Base-by-base conservation (phyloP, 2,113 vertebrate genomes). In the Scalopus aquaticus region DNA sequence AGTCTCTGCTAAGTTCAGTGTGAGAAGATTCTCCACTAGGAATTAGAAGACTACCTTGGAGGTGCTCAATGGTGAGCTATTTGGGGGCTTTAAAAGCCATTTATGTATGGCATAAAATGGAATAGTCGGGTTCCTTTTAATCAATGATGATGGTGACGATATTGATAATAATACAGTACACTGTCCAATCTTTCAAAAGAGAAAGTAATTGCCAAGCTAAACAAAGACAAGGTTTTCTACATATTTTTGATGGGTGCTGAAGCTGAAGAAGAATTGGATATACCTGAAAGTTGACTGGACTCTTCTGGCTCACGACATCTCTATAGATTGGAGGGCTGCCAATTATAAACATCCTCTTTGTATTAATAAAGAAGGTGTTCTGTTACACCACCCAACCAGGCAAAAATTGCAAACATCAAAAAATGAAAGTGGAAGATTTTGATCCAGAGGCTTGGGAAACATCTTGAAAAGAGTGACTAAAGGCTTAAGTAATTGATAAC, bases 301-400 rank as follows among this genome's bases (percentile, higher is more conserved):
- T 30, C 28, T 58, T 85, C 24, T 28, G 30, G 1, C 4, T 44
- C 28, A 80, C 28, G 58, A 17, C 6, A n/a, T 46, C 67, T 78
- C 10, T 62, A 6, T 28, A 70, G 83, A 62, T 3, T 17, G 2
- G 11, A 88, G 35, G 69, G 32, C 28, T 58, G 39, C 3, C 56
- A 22, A 87, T 60, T 69, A 17, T 39, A 78, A 80, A 42, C 4
- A 69, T 2, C 6, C 30, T 39, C 30, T 49, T 95, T 69, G 39
- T 90, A 51, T 84, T 58, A 87, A 72, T 80, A 30, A 91, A 96
- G 85, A 9, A 24, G 49, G 16, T 73, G 51, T n/a, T n/a, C 70
- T 94, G 94, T 44, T 60, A 39, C 2, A 73, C n/a, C 46, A 72
- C 26, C 32, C 20, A 93, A 80, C 32, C 42, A 51, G 62, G 44